Evolutionary conservation across 37 sponge, comb jelly and placozoan genomes (phyloP), one percentile per base, ranked within the genome.

Genomic region (Diacarnus erythraeanus): DNA sequence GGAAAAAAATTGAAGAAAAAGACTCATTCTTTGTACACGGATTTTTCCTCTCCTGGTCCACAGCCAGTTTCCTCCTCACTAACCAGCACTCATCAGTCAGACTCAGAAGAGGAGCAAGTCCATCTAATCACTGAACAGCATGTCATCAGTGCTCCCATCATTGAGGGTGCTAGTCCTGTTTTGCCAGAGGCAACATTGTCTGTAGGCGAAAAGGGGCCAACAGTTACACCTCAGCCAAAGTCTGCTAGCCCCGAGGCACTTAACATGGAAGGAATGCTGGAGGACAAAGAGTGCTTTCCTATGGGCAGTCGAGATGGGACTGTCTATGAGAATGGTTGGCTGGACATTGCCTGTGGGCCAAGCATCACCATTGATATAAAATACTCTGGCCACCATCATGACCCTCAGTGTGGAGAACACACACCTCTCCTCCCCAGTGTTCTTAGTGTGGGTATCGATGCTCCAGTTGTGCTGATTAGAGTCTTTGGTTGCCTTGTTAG

Each of bases 291-390:
- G 57, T 30, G 2, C 1, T 87, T 87, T 37, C 92, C 92, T 43
- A 77, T 87, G 78, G 92, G 92, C 1, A 80, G 40, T 43, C 35
- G 88, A 35, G 64, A 40, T 0, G 70, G 30, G 23, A 92, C 92
- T 31, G 57, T 26, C 12, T 80, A 79, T 61, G 74, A 87, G 61
- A 72, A 76, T 80, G 92, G 92, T 18, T 92, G 92, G 92, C 10
- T 92, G n/a, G 92, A 92, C 74, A 21, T 92, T 17, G 88, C 76
- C 51, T 87, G 84, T 80, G 88, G 92, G 9, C 72, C 76, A 2
- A 57, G 23, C 21, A 75, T 92, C 40, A 56, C 81, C 30, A 75
- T 92, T n/a, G 44, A 38, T 26, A 72, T 87, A 10, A 54, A 69
- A 17, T 87, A 92, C 42, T 4, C 9, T 20, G 71, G 84, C 51